A percentile compares a stretch with the other conserved stretches of the same genome.
These are phyloP conservation scores for Istiophorus platypterus DNA, from an alignment of 2,113 vertebrate species.

Conservation along the genomic window DNA sequence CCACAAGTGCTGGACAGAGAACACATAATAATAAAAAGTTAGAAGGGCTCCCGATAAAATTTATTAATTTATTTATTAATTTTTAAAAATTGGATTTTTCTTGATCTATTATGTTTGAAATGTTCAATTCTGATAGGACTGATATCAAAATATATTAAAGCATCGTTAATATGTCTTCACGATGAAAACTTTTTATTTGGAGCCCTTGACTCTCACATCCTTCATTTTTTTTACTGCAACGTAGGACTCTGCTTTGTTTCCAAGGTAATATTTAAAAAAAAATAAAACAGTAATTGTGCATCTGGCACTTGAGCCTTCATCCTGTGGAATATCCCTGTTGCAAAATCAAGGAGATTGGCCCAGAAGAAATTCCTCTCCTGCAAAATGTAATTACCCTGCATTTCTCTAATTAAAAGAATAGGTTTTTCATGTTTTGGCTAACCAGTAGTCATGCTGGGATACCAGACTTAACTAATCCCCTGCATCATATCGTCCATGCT, in stretches of 20 bases:
- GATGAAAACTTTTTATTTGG: background rate
- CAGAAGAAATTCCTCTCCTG: constrained; percentile 21
- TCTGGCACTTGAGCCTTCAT: constrained; percentile 38
- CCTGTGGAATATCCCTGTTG: constrained; percentile 35
- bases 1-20: background rate
- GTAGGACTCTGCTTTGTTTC: constrained; percentile 11
- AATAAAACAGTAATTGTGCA: constrained; percentile 42
- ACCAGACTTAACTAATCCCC: background rate
- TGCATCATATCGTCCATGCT: background rate
- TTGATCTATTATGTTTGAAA: background rate
- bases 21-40: too few species aligned
- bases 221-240: background rate
- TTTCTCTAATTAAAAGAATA: constrained; percentile 36
- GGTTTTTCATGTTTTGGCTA: background rate
- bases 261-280: constrained; percentile 30
- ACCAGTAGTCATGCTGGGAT: constrained; percentile 22
- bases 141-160: background rate
- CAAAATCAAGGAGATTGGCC: constrained; percentile 38
- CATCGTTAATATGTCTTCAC: background rate
- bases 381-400: constrained; percentile 19
- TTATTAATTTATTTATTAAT: too few species aligned
- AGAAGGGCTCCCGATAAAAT: too few species aligned
- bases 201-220: background rate
- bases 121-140: background rate
- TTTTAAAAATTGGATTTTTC: background rate